A percentile compares a stretch with the other conserved stretches of the same genome.
phyloP scores from a whole-genome alignment of 2,888 invertebrate species.

The Pimpla rufipes region DNA sequence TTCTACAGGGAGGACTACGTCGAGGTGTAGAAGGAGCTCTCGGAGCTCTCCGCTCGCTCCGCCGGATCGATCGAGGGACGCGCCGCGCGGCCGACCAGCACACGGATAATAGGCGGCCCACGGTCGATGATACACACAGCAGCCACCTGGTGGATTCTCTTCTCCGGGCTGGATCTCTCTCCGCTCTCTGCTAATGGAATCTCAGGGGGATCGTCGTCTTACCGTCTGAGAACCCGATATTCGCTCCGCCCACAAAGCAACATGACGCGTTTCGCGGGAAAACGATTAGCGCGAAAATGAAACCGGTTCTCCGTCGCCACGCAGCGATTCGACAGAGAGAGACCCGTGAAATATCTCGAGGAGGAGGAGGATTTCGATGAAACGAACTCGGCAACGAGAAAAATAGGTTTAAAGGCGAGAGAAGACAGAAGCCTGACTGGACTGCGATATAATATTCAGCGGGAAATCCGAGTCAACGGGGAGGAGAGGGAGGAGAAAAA shows the following conservation, averaged over 20 bases:
- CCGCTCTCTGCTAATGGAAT: neutral
- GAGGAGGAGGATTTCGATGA: too few species aligned
- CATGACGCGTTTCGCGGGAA: slow-evolving; percentile 1
- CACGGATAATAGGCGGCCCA: neutral
- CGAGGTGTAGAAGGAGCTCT: slow-evolving; percentile 45
- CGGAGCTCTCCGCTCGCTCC: neutral
- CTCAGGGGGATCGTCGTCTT: too few species aligned
- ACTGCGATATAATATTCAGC: too few species aligned
- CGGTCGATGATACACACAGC: neutral
- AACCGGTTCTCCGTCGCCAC: neutral
- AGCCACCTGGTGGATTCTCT: slow-evolving; percentile 28
- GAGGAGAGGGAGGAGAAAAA: neutral
- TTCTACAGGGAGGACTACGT: slow-evolving; percentile 74
- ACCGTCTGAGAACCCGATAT: too few species aligned
- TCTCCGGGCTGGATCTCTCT: neutral
- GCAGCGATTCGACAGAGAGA: neutral
- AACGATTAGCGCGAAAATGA: neutral
- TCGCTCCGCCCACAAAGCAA: too few species aligned
- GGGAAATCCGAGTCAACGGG: too few species aligned
- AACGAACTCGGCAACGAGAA: too few species aligned
- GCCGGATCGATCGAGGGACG: slow-evolving; percentile 37
- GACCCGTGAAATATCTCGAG: neutral
- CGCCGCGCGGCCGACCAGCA: slow-evolving; percentile 1
- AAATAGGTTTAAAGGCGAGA: too few species aligned
- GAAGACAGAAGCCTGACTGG: too few species aligned